phyloP scores from a whole-genome alignment of 1,140 invertebrate species.

The Hypsibius dujardini region DNA sequence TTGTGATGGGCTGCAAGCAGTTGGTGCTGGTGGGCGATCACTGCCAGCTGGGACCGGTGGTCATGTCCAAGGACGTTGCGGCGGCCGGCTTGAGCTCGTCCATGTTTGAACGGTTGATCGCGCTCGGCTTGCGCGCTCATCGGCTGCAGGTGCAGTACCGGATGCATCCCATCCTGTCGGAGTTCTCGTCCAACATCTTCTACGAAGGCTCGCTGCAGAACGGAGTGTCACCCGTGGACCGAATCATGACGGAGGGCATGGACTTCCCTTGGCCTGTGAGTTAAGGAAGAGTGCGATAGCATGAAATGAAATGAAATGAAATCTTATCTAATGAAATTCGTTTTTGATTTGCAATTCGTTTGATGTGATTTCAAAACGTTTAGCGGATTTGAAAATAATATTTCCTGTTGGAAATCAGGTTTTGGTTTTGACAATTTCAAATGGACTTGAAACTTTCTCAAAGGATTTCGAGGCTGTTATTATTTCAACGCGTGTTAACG shows the following conservation, averaged over 20 bases:
- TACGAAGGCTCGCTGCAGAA: conserved; percentile 97
- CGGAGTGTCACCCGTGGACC: conserved; percentile 73
- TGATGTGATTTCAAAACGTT: too few relatives aligned
- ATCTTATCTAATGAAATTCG: too few relatives aligned
- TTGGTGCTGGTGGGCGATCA: conserved; percentile 94
- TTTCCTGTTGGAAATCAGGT: too few relatives aligned
- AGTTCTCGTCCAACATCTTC: conserved; percentile 98
- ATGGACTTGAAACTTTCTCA: too few relatives aligned
- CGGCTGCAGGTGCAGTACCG: conserved; percentile 93
- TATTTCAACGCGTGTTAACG: too few relatives aligned
- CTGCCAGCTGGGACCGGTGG: conserved; percentile 91
- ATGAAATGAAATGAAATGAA: too few relatives aligned
- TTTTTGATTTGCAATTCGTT: too few relatives aligned
- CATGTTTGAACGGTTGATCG: conserved; percentile 87
- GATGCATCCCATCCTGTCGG: conserved; percentile 90
- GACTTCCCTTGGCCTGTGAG: conserved; percentile 99
- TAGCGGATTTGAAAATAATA: too few relatives aligned
- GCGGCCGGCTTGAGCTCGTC: conserved; percentile 89
- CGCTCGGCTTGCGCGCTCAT: conserved; percentile 82
- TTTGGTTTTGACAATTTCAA: too few relatives aligned
- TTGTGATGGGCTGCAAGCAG: conserved; percentile 84
- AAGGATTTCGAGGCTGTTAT: too few relatives aligned
- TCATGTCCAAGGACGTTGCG: conserved; percentile 98
- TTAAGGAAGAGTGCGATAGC: too few relatives aligned
- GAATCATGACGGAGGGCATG: conserved; percentile 65